Evolutionary conservation across 2,888 invertebrate genomes (phyloP).

Genomic region (Drosophila flavopinicola): DNA sequence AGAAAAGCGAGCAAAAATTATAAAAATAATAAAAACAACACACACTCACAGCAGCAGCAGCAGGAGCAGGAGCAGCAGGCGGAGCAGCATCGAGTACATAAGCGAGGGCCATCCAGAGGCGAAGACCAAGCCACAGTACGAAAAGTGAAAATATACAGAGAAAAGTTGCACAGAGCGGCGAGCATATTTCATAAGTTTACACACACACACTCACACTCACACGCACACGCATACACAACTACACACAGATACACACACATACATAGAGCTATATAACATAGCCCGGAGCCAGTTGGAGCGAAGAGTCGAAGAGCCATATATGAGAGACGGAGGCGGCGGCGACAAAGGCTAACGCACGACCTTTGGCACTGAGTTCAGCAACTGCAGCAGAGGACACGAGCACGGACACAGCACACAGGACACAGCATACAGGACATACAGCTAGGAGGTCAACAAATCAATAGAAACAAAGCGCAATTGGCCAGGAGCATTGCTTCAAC

Average conservation of each 20-base stretch:
- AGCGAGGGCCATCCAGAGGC: conserved; percentile 37
- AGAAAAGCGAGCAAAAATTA: conserved; percentile 57
- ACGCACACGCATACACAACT: conserved; percentile 4
- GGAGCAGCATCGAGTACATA: conserved; percentile 50
- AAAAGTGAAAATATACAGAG: conserved; percentile 76
- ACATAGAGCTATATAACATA: conserved; percentile 51
- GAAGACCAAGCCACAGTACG: conserved; percentile 51
- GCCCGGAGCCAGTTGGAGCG: conserved; percentile 48
- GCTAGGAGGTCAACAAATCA: conserved; percentile 65
- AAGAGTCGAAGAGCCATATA: conserved; percentile 38
- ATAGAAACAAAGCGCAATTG: conserved; percentile 59
- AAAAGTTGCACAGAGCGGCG: conserved; percentile 60
- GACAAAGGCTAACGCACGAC: conserved; percentile 80
- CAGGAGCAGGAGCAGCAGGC: conserved; percentile 13
- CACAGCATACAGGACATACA: conserved; percentile 8
- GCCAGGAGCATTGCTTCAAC: conserved; percentile 16
- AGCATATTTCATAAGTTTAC: conserved; percentile 78
- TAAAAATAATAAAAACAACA: conserved; percentile 67
- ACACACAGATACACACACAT: background rate
- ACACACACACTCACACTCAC: conserved; percentile 22
- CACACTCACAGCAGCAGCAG: conserved; percentile 10
- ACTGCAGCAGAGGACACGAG: conserved; percentile 47
- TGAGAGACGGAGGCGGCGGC: conserved; percentile 36
- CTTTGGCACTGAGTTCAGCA: conserved; percentile 76
- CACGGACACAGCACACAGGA: conserved; percentile 33